phyloP scores from a whole-genome alignment of 1,140 invertebrate genomes.

The Bombus sibiricus region DNA sequence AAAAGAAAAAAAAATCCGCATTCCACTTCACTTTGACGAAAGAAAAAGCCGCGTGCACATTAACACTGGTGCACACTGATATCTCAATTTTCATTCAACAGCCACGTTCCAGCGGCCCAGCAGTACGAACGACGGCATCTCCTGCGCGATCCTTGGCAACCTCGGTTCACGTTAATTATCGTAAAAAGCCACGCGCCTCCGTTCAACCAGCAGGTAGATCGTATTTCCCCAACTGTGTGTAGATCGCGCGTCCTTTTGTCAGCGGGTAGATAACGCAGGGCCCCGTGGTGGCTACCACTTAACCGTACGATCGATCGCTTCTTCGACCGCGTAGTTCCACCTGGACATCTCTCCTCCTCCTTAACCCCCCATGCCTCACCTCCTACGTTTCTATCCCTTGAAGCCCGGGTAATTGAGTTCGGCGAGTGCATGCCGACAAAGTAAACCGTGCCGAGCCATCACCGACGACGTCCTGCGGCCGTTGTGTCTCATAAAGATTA shows the following conservation, averaged over 20 bases:
- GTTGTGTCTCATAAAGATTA: constrained; percentile 69
- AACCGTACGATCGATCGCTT: constrained; percentile 59
- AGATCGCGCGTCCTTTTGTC: constrained; percentile 53
- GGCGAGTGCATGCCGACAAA: constrained; percentile 61
- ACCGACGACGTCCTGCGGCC: constrained; percentile 54
- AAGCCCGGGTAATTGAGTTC: constrained; percentile 64
- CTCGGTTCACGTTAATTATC: constrained; percentile 28
- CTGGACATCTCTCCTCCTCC: constrained; percentile 8
- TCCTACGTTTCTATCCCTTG: neutral
- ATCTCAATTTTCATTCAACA: constrained; percentile 15
- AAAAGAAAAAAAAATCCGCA: neutral
- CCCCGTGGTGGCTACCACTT: constrained; percentile 50
- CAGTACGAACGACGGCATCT: neutral
- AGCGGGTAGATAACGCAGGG: constrained; percentile 41
- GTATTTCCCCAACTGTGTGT: constrained; percentile 33
- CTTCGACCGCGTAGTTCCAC: constrained; percentile 46
- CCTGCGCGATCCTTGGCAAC: neutral
- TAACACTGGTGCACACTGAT: neutral
- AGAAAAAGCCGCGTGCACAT: neutral
- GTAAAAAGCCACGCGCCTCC: constrained; percentile 40
- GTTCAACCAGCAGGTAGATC: neutral
- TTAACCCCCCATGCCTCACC: neutral
- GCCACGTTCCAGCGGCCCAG: neutral
- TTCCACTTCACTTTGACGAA: neutral
- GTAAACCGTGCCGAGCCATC: constrained; percentile 63